These are phyloP conservation scores for Eurytoma adleriae DNA, from an alignment of 2,888 invertebrate genomes.

Conservation along the genomic window DNA sequence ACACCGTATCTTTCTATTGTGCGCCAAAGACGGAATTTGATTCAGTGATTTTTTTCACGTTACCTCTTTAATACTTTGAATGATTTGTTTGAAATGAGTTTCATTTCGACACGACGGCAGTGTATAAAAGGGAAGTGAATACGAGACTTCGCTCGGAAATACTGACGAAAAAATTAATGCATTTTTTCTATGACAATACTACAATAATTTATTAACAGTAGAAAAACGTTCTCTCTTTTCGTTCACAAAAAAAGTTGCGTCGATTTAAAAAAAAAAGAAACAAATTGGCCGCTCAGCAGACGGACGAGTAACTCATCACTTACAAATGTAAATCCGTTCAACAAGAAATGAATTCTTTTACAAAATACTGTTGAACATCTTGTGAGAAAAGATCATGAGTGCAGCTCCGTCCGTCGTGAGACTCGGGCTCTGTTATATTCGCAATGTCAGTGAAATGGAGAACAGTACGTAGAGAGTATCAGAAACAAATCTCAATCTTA, in stretches of 20 bases:
- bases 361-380: too few species aligned
- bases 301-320: too few species aligned
- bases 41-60: conserved; percentile 14
- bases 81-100: conserved; percentile 17
- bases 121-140: conserved; percentile 51
- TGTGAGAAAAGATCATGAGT: too few species aligned
- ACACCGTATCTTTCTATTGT: neutral
- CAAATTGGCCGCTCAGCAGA: neutral
- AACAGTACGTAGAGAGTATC: conserved; percentile 52
- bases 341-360: too few species aligned
- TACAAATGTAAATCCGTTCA: too few species aligned
- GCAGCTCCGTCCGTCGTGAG: conserved; percentile 55
- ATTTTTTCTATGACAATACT: conserved; percentile 61
- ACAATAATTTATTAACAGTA: conserved; percentile 69
- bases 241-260: conserved; percentile 58
- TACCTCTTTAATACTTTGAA: conserved; percentile 47
- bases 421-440: conserved; percentile 3
- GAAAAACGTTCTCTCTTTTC: conserved; percentile 54
- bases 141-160: conserved; percentile 61
- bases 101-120: conserved; percentile 41
- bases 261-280: neutral
- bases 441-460: conserved; percentile 55
- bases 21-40: conserved; percentile 37
- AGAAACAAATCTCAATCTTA: conserved; percentile 65
- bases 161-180: conserved; percentile 64